Conservation (phyloP, 2,888 invertebrate genomes). For the Lasioglossum malachurum region DNA sequence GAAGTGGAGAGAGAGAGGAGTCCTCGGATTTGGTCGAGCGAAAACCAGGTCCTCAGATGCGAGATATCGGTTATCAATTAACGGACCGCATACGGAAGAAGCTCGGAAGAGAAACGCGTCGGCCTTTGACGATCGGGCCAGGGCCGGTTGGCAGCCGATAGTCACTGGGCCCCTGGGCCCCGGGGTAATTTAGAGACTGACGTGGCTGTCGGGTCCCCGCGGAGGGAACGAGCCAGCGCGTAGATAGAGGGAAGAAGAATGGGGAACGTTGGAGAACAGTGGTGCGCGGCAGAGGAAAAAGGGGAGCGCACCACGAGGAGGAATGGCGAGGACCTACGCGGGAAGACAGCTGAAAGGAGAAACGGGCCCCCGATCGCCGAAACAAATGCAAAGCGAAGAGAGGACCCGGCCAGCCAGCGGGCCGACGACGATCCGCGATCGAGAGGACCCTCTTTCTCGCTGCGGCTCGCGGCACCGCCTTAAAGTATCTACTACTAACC, state of each 20-base stretch:
- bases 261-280: constrained; percentile 51
- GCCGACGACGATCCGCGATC: constrained; percentile 63
- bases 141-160: constrained; percentile 60
- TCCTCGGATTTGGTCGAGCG: neutral
- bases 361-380: constrained; percentile 74
- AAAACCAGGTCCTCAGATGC: constrained; percentile 70
- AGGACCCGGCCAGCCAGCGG: constrained; percentile 24
- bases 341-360: constrained; percentile 81
- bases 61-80: constrained; percentile 83
- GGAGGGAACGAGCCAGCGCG: constrained; percentile 53
- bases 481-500: constrained; percentile 78
- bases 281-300: constrained; percentile 65
- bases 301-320: constrained; percentile 60
- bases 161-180: constrained; percentile 43
- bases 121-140: constrained; percentile 70
- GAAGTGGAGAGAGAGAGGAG: constrained; percentile 31
- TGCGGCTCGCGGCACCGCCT: constrained; percentile 75
- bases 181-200: constrained; percentile 81
- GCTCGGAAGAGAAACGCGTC: constrained; percentile 69
- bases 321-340: constrained; percentile 68
- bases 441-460: constrained; percentile 65
- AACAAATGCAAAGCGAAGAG: constrained; percentile 83
- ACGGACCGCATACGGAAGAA: constrained; percentile 77
- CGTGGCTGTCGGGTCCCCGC: constrained; percentile 74
- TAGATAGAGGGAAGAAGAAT: constrained; percentile 68